phyloP scores from a whole-genome alignment of 2,113 vertebrate species.

The Probosciger aterrimus region DNA sequence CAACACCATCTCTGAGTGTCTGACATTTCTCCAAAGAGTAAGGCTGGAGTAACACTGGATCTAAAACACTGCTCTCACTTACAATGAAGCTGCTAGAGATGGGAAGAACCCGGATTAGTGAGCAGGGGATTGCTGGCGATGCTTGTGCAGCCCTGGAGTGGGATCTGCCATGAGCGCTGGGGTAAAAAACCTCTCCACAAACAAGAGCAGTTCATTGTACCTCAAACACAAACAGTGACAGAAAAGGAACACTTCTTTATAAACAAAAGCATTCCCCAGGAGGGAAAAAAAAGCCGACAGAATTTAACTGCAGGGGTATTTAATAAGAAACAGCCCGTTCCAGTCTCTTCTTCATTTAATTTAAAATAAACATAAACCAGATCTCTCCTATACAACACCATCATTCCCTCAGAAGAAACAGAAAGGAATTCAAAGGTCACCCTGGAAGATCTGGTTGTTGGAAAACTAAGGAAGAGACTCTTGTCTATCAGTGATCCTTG shows the following conservation, averaged over 20 bases:
- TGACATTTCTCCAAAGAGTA: not conserved
- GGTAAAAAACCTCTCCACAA: not conserved
- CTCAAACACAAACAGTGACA: not conserved
- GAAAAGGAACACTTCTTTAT: slow-evolving; percentile 4
- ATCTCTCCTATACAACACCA: not conserved
- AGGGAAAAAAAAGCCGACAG: not conserved
- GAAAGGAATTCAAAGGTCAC: slow-evolving; percentile 9
- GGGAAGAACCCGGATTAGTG: fast-evolving
- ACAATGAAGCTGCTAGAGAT: not conserved
- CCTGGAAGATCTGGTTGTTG: not conserved
- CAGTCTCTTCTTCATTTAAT: slow-evolving; percentile 46
- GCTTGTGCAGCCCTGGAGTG: not conserved
- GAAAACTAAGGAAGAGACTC: not conserved
- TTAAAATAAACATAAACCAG: slow-evolving; percentile 48
- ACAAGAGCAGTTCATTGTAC: not conserved
- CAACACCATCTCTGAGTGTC: not conserved
- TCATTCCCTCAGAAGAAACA: not conserved
- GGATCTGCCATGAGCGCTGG: not conserved
- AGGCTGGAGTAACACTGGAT: not conserved
- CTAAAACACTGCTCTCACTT: not conserved
- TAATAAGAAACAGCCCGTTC: slow-evolving; percentile 42
- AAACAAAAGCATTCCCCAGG: slow-evolving; percentile 36
- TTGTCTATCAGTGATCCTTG: not conserved
- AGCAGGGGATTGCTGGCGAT: not conserved
- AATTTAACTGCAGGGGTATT: slow-evolving; percentile 16